Evolutionary conservation across 2,888 invertebrate genomes (phyloP), one percentile per base, ranked within the genome.

Genomic region (Apamea sordens): DNA sequence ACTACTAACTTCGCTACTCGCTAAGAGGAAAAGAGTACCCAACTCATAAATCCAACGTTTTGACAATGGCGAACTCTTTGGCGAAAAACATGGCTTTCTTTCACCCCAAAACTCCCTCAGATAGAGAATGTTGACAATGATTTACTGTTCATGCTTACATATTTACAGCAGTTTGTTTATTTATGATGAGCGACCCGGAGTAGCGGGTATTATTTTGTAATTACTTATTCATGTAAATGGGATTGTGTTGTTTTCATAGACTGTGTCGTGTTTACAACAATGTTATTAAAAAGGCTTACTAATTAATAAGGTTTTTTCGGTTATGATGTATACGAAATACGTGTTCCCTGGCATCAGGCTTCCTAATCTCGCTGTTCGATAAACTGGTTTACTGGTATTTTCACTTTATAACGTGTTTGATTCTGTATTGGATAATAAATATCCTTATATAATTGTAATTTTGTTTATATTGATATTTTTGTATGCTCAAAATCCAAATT

Each of bases 111-210:
- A 56, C 24, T 70, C 77, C 13, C 47, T 32, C 24, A 70, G 71
- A 82, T 78, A 75, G 63, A 63, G 72, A 56, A 85, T 68, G 80
- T 85, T 80, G 85, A 88, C 88, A 88, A 82, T 88, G 88, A 88
- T 88, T 85, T 85, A 88, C 79, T 73, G 83, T 77, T 73, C 63
- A 47, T 73, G 64, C 86, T 85, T 85, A 83, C 83, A 80, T 85
- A 88, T 88, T 86, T 83, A n/a, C n/a, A 85, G 82, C 59, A 77
- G 77, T 68, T 80, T 80, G 77, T 79, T 76, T 88, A 88, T 88
- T 85, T 88, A 86, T 83, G 81, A 88, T 72, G 73, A 85, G 73
- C 79, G 65, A 64, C 79, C 77, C 81, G 74, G 68, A 77, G 85
- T 47, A 83, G 68, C 64, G 59, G 36, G 78, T 82, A 84, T 88